Evolutionary conservation across 1,140 invertebrate species (phyloP), one percentile per base, ranked within the genome.

Genomic region (Anastatus disparis): DNA sequence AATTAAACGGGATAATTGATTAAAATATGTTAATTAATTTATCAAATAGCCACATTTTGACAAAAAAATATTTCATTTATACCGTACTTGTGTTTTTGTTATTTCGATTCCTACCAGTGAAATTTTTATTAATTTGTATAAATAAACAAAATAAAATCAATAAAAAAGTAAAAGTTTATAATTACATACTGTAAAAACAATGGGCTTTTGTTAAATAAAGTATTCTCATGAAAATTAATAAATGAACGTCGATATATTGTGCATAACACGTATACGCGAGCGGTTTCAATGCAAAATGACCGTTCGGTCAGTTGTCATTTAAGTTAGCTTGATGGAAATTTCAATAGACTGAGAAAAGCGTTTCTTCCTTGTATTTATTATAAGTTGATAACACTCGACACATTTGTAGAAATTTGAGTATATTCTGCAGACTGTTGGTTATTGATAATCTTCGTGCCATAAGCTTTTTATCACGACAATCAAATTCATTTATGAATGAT

Each of bases 281-380:
- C 15, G 29, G 17, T 27, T 26, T 17, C 50, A 53, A 46, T 46
- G 44, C 4, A 29, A 61, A 44, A 29, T 46, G 46, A 46, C 40
- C 38, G 27, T 27, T 3, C 75, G 70, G 68, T 70, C 46, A 26
- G 24, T 38, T 68, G 68, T 74, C 76, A 71, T 74, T 75, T 73
- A 59, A 75, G 73, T 70, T n/a, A n/a, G 68, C 72, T 70, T 74
- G 75, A 75, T 77, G 74, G 75, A 74, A 76, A 76, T 78, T 78
- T 73, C 75, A 70, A 76, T 78, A 76, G 74, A 59, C 12, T 38
- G 17, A 1, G 29, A 63, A 71, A 76, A 72, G 72, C 59, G 58
- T 72, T 73, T 68, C 70, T 76, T 77, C 74, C 68, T 74, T 75
- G 61, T 55, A 59, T 67, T 75, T 71, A 69, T 74, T 70, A 69